phyloP scores from a whole-genome alignment of 2,888 invertebrate species.

The Meiosimyza decipiens region DNA sequence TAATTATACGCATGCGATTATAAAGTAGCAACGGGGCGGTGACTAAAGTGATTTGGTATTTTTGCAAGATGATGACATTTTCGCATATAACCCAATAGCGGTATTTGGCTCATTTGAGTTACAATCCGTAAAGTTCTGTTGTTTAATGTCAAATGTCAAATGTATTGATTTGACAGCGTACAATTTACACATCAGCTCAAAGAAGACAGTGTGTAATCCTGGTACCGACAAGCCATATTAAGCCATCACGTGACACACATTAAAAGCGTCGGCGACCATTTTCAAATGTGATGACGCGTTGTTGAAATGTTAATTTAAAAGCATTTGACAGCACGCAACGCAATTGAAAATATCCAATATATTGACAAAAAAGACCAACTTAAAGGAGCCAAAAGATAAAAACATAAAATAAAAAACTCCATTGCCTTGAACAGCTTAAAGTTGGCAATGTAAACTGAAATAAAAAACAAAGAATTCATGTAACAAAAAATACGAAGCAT shows the following conservation, averaged over 20 bases:
- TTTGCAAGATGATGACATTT: no score
- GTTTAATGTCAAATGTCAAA: constrained; percentile 18
- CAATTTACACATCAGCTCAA: constrained; percentile 28
- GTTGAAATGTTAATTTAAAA: constrained; percentile 33
- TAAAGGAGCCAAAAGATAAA: no score
- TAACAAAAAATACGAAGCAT: constrained; percentile 34
- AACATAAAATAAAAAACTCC: no score
- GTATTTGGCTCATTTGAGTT: no score
- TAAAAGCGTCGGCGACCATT: background rate
- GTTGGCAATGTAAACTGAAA: background rate
- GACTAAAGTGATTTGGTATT: no score
- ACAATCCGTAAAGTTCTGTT: background rate
- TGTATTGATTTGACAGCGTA: constrained; percentile 18
- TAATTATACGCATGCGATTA: constrained; percentile 21
- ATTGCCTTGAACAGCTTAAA: no score
- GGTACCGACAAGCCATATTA: background rate
- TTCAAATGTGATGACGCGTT: constrained; percentile 8
- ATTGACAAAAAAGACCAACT: no score
- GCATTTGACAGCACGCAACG: constrained; percentile 17
- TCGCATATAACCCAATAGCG: no score
- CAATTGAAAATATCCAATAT: background rate
- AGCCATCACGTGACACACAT: constrained; percentile 30
- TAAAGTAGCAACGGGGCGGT: no score
- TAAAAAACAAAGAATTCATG: constrained; percentile 19
- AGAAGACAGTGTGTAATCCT: no score